Evolutionary conservation across 2,888 invertebrate genomes (phyloP), one percentile per base, ranked within the genome.

Genomic region (Melanchra persicariae): DNA sequence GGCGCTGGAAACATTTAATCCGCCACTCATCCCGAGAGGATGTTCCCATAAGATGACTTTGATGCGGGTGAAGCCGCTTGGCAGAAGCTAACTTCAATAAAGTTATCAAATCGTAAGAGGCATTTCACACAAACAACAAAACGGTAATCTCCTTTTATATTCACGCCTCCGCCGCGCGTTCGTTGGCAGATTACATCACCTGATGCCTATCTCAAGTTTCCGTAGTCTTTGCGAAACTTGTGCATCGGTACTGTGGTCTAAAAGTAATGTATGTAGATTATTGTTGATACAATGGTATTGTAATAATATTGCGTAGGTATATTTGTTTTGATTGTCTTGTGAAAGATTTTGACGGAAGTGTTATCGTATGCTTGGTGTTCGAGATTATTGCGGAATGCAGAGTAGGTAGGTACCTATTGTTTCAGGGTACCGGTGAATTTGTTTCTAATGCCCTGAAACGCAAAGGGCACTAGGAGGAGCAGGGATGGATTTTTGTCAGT

Each of bases 241-340:
- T 45, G 22, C 58, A 61, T 37, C 37, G 45, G 65, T 70, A 81
- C 77, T 78, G 60, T 77, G n/a, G 40, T 65, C 34, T 64, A 34
- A 60, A 72, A 51, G 30, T 57, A 47, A 59, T 60, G 55, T 80
- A 77, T 77, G 77, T 74, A 77, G 76, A 77, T 80, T 55, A 68
- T 24, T 74, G 75, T 77, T 62, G 40, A 66, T 70, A 81, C 70
- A 77, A 78, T 69, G 54, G 43, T 64, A 55, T 51, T 74, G 40
- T 63, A 58, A 62, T 43, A 49, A 40, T 24, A 30, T 74, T 74
- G 74, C 70, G 54, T 22, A 10, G 19, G 1, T 17, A 19, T 54
- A 54, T 52, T 58, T 54, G 30, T 70, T 74, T 40, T 47, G 26
- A 43, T 45, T 24, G 40, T 57, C 55, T 72, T 76, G 19, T 19